Base-by-base conservation (phyloP, 1,140 invertebrate genomes). In the Polypedilum pembai region DNA sequence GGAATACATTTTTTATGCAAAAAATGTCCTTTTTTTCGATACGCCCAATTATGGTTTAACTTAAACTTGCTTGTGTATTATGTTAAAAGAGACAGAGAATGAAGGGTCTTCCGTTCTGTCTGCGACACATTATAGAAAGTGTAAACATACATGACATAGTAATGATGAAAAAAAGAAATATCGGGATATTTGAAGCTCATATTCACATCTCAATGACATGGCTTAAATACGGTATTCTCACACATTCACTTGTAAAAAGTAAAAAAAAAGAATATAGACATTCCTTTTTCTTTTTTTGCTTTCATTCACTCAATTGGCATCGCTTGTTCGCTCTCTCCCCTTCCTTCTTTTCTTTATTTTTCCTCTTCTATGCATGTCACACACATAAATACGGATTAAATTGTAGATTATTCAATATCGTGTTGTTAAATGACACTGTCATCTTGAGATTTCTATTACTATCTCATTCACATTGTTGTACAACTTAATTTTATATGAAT, bases 331-430 rank as follows among this genome's bases (percentile, higher is more conserved):
- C 45, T 56, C 10, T 15, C n/a, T n/a, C 45, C 45, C 8, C 41
- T 45, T 45, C 45, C 10, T 33, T 33, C 1, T 33, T 33, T 33
- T 5, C 24, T 33, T 33, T 33, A 33, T 33, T 33, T n/a, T 33
- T 33, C 24, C 45, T 56, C 15, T 56, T 15, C 12, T 4, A 33
- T 33, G 15, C 45, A 56, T 56, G 45, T 56, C 45, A 56, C 45
- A 56, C 45, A 56, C 45, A 56, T 56, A 56, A 56, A 56, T 56
- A 56, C 45, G 45, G 45, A 56, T 56, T 56, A 56, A 56, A 56
- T 56, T 56, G 45, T 56, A 56, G 45, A 56, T 56, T 56, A 56
- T 56, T 56, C 45, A 56, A 56, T 56, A 56, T 56, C 45, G n/a
- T 56, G 45, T n/a, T 56, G 45, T 56, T 56, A 56, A 56, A 56